These are phyloP conservation scores for Drosophila varians DNA, from an alignment of 1,140 invertebrate species.

Conservation along the genomic window DNA sequence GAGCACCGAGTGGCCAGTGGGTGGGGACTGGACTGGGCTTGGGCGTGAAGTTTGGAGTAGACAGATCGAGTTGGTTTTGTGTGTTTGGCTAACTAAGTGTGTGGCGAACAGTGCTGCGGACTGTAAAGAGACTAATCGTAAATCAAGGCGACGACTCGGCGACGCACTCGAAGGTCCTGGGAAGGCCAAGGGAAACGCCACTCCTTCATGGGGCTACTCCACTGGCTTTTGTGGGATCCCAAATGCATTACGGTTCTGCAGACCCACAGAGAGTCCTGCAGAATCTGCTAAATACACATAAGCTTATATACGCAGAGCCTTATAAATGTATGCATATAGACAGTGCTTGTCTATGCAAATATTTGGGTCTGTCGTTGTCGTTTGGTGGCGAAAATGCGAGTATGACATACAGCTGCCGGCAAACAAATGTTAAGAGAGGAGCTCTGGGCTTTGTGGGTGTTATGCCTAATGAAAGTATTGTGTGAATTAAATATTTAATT, in stretches of 20 bases:
- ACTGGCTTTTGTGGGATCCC: constrained; percentile 29
- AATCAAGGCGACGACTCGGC: constrained; percentile 59
- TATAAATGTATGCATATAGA: constrained; percentile 6
- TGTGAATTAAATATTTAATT: constrained; percentile 68
- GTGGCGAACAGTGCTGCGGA: constrained; percentile 63
- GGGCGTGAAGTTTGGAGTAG: constrained; percentile 1
- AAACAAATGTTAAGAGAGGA: constrained; percentile 58
- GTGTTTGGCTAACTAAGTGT: constrained; percentile 69
- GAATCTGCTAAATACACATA: constrained; percentile 9
- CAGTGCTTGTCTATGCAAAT: constrained; percentile 71
- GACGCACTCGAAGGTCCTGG: constrained; percentile 46
- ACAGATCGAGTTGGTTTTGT: constrained; percentile 47
- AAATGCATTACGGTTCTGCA: constrained; percentile 34
- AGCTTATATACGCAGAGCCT: constrained; percentile 1
- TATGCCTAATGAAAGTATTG: constrained; percentile 52
- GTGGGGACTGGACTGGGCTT: neutral
- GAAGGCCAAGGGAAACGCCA: constrained; percentile 5
- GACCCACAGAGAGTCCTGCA: constrained; percentile 10
- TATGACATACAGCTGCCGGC: constrained; percentile 61
- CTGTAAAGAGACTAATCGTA: constrained; percentile 65
- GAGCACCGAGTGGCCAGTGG: constrained; percentile 26
- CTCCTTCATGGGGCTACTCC: constrained; percentile 32
- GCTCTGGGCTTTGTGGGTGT: neutral
- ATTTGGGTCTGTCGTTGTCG: constrained; percentile 74
- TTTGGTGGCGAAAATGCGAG: constrained; percentile 73